These are phyloP conservation scores for Drosophila busckii DNA, from an alignment of 1,140 invertebrate species.

Conservation along the genomic window DNA sequence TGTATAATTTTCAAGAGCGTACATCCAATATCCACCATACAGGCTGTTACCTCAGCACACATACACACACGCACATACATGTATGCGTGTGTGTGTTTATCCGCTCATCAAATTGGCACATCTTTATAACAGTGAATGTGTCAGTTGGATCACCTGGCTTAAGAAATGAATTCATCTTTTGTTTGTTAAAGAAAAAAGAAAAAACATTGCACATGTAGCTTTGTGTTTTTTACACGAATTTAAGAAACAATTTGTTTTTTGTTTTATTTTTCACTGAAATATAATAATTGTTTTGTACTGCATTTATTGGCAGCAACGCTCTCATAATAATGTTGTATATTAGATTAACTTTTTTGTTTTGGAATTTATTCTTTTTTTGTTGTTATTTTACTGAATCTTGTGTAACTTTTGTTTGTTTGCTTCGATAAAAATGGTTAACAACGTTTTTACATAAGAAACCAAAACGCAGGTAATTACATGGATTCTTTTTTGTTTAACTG, in stretches of 20 bases:
- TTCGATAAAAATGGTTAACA: constrained; percentile 65
- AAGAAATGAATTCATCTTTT: too few species aligned
- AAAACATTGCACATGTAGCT: constrained; percentile 41
- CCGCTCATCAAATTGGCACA: not conserved
- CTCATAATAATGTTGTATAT: constrained; percentile 48
- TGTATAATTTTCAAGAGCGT: not conserved
- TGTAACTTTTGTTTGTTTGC: constrained; percentile 17
- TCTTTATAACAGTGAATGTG: constrained; percentile 4
- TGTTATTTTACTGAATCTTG: constrained; percentile 13
- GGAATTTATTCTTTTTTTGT: constrained; percentile 31
- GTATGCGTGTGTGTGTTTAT: not conserved
- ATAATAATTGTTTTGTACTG: constrained; percentile 73
- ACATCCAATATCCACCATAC: not conserved
- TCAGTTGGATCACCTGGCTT: not conserved
- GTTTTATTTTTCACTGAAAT: constrained; percentile 75
- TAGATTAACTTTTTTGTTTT: constrained; percentile 37
- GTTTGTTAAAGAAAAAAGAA: not conserved
- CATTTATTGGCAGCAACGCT: constrained; percentile 67
- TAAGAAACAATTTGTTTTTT: constrained; percentile 72
- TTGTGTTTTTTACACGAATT: constrained; percentile 75
- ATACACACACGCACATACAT: not conserved
- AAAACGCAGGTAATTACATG: constrained; percentile 44
- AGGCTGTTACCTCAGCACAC: constrained; percentile 7
- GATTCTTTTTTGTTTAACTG: constrained; percentile 34
- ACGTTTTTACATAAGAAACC: constrained; percentile 67